These are phyloP conservation scores for Ophion costatus DNA, from an alignment of 2,888 invertebrate species.

Conservation along the genomic window DNA sequence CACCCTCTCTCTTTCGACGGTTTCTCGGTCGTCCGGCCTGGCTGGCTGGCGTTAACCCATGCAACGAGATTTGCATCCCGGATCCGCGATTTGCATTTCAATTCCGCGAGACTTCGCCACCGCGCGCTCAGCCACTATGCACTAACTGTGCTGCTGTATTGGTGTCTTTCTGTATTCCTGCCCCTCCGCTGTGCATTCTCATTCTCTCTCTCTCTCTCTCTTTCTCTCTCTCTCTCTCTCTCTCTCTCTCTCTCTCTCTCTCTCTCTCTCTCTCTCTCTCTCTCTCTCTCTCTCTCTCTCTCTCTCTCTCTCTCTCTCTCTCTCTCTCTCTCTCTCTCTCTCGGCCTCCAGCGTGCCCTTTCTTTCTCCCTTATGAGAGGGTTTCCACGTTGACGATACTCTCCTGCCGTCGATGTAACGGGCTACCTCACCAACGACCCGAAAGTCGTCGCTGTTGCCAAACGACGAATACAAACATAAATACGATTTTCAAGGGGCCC, in stretches of 20 bases:
- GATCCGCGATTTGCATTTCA: constrained; percentile 83
- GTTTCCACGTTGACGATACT: constrained; percentile 42
- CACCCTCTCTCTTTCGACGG: constrained; percentile 46
- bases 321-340: not conserved
- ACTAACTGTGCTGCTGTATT: constrained; percentile 49
- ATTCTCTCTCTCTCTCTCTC: not conserved
- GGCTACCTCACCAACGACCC: constrained; percentile 51
- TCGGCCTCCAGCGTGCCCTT: constrained; percentile 8
- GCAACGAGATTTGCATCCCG: constrained; percentile 83
- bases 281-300: not conserved
- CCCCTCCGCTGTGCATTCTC: constrained; percentile 5
- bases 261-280: not conserved
- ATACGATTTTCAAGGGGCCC: constrained; percentile 78
- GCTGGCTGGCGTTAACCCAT: constrained; percentile 78
- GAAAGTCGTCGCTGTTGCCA: constrained; percentile 75
- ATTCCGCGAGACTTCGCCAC: constrained; percentile 80
- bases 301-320: not conserved
- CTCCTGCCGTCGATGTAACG: constrained; percentile 56
- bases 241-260: not conserved
- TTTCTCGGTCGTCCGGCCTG: constrained; percentile 71
- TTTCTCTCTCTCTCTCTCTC: not conserved
- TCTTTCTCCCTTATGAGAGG: constrained; percentile 11
- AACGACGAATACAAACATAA: constrained; percentile 81
- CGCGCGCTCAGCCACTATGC: constrained; percentile 54
- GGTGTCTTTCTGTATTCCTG: constrained; percentile 42